phyloP scores from a whole-genome alignment of 1,140 invertebrate genomes.

The Pollicipes pollicipes region DNA sequence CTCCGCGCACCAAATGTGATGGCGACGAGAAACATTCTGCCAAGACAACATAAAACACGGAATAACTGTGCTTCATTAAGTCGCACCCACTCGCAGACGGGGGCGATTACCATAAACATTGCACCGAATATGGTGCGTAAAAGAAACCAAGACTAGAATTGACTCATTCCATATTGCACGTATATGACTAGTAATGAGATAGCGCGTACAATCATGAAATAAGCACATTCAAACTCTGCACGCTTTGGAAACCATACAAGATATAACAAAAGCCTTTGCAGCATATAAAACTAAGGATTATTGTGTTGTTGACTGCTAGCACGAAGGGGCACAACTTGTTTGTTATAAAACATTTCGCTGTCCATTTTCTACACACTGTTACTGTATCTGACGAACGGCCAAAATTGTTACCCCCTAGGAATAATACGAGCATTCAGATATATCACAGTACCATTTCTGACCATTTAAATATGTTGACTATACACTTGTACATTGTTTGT shows the following conservation, averaged over 20 bases:
- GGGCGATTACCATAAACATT: neutral
- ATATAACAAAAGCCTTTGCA: neutral
- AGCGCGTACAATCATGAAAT: neutral
- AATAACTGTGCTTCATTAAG: neutral
- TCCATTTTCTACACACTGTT: neutral
- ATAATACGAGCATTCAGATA: neutral
- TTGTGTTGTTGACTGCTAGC: neutral
- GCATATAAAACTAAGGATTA: neutral
- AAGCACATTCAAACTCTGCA: too few relatives aligned
- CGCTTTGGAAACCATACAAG: neutral
- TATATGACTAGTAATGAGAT: too few relatives aligned
- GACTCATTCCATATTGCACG: too few relatives aligned
- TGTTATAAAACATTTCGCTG: neutral
- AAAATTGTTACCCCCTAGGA: neutral
- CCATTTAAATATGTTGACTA: neutral
- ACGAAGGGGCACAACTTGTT: neutral
- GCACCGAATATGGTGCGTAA: neutral
- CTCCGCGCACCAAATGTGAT: neutral
- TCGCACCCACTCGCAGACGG: too few relatives aligned
- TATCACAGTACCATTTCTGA: constrained; percentile 2
- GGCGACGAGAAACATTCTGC: neutral
- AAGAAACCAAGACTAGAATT: neutral
- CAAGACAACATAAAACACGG: neutral
- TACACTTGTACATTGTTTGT: neutral
- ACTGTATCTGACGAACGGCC: neutral